Evolutionary conservation across 2,888 invertebrate genomes (phyloP).

Genomic region (Drosophila silvestris): DNA sequence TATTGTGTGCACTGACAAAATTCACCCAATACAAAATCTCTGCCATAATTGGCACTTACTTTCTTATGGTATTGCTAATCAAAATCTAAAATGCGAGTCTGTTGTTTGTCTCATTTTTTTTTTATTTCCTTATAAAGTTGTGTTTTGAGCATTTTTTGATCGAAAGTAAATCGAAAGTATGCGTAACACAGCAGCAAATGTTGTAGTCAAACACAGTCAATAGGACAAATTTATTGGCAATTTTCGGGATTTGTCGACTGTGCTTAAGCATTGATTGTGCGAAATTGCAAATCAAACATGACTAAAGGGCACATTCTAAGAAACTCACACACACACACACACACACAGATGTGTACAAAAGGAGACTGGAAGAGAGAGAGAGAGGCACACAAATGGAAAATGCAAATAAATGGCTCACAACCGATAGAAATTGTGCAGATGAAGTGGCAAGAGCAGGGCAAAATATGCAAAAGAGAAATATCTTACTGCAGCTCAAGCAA

Average conservation of each 20-base stretch:
- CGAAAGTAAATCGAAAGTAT: constrained; percentile 7
- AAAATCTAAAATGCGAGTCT: constrained; percentile 10
- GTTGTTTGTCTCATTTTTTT: not conserved
- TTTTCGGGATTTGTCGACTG: constrained; percentile 73
- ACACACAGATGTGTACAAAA: not conserved
- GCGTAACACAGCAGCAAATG: constrained; percentile 55
- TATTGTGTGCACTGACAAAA: constrained; percentile 35
- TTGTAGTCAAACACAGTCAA: constrained; percentile 70
- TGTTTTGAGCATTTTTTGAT: constrained; percentile 21
- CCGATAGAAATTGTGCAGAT: constrained; percentile 63
- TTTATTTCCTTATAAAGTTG: constrained; percentile 7
- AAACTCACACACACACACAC: constrained; percentile 13
- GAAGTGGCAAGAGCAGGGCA: constrained; percentile 33
- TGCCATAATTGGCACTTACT: constrained; percentile 33
- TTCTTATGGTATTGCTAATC: constrained; percentile 33
- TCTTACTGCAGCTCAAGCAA: constrained; percentile 47
- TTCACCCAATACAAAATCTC: constrained; percentile 23
- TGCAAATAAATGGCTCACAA: constrained; percentile 69
- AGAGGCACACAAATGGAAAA: constrained; percentile 50
- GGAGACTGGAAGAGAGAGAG: constrained; percentile 1
- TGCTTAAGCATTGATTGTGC: constrained; percentile 69
- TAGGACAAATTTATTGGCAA: constrained; percentile 79
- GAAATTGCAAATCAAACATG: constrained; percentile 80
- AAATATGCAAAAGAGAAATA: constrained; percentile 32
- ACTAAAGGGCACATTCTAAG: constrained; percentile 61